Evolutionary conservation across 2,797 vertebrate genomes (phyloP).

Genomic region (Rhynchonycteris naso): DNA sequence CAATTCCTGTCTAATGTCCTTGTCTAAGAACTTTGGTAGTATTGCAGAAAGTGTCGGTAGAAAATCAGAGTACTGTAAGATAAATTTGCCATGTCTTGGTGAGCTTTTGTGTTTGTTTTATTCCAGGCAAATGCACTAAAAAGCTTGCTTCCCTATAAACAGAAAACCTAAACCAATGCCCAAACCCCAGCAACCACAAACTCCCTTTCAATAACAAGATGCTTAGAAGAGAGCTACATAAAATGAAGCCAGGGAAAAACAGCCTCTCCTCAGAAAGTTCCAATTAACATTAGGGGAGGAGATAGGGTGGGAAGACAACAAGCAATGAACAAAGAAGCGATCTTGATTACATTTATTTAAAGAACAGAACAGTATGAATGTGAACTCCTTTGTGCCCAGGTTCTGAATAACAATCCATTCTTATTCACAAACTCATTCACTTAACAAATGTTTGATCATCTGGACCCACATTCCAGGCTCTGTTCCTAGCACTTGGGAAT

Average conservation of each 20-base stretch:
- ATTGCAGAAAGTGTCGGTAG: slow-evolving; percentile 47
- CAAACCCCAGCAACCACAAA: slow-evolving; percentile 58
- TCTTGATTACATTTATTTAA: slow-evolving; percentile 62
- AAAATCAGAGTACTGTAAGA: slow-evolving; percentile 52
- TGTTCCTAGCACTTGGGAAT: slow-evolving; percentile 7
- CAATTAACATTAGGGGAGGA: background rate
- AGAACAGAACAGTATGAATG: slow-evolving; percentile 37
- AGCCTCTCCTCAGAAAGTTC: slow-evolving; percentile 22
- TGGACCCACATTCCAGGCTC: background rate
- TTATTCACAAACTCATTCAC: slow-evolving; percentile 49
- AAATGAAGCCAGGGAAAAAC: slow-evolving; percentile 28
- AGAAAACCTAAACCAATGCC: slow-evolving; percentile 74
- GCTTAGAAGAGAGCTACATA: slow-evolving; percentile 51
- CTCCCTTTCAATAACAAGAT: slow-evolving; percentile 63
- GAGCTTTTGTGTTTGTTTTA: slow-evolving; percentile 65
- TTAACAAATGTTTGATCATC: slow-evolving; percentile 52
- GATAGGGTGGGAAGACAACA: background rate
- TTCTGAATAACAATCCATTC: slow-evolving; percentile 53
- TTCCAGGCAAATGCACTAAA: slow-evolving; percentile 70
- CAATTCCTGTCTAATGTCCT: slow-evolving; percentile 61
- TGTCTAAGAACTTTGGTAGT: slow-evolving; percentile 50
- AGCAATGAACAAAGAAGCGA: slow-evolving; percentile 52
- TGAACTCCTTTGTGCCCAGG: slow-evolving; percentile 20
- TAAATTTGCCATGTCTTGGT: slow-evolving; percentile 51
- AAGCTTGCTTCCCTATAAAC: slow-evolving; percentile 60